phyloP scores from a whole-genome alignment of 2,797 vertebrate genomes.

The Glyptemys insculpta region DNA sequence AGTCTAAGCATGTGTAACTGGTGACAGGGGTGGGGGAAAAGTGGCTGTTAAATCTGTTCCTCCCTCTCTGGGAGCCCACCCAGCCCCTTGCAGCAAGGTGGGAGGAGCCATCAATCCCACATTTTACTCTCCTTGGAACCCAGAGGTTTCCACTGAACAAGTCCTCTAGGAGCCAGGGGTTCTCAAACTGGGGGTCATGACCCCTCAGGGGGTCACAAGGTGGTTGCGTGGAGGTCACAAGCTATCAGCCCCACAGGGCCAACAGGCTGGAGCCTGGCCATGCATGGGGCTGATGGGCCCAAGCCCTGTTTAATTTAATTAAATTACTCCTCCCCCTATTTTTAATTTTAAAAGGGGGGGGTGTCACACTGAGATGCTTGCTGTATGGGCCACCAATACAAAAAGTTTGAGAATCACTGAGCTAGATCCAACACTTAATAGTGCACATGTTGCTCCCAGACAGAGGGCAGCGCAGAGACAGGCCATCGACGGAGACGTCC shows the following conservation, averaged over 20 bases:
- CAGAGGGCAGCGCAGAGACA: not conserved
- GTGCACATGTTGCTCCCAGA: not conserved
- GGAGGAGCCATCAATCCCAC: not conserved
- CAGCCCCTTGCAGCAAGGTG: not conserved
- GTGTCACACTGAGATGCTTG: too few species aligned
- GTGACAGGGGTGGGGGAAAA: not conserved
- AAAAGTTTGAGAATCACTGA: not conserved
- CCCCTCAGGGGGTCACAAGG: too few species aligned
- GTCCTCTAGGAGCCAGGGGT: not conserved
- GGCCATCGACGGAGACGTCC: not conserved
- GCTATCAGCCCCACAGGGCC: too few species aligned
- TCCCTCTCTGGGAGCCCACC: not conserved
- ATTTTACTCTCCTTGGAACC: not conserved
- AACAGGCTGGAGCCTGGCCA: too few species aligned
- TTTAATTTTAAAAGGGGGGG: too few species aligned
- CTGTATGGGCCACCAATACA: too few species aligned
- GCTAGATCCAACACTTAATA: not conserved
- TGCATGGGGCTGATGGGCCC: not conserved
- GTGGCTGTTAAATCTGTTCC: not conserved
- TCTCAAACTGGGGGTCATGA: too few species aligned
- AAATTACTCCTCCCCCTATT: too few species aligned
- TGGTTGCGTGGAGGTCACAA: too few species aligned
- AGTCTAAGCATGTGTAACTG: rapidly evolving
- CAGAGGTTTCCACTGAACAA: not conserved
- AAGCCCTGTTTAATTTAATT: not conserved